Evolutionary conservation across 2,888 invertebrate genomes (phyloP).

Genomic region (Tetranychus piercei): DNA sequence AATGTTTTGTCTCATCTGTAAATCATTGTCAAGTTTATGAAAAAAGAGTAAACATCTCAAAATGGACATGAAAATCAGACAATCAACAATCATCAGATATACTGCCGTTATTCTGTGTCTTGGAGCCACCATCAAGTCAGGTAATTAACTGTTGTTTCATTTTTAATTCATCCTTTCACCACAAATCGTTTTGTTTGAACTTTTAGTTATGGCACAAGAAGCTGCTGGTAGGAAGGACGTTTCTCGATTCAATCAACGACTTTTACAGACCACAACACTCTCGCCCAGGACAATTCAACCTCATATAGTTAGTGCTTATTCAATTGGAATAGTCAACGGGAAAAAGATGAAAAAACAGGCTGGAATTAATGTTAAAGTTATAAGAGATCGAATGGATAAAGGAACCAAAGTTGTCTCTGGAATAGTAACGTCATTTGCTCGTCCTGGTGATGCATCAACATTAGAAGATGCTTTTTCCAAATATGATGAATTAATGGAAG

Average conservation of each 20-base stretch:
- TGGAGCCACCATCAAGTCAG: not conserved
- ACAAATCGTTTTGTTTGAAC: too few species aligned
- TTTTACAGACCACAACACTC: not conserved
- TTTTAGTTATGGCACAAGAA: too few species aligned
- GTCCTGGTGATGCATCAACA: not conserved
- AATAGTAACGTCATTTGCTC: not conserved
- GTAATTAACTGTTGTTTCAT: not conserved
- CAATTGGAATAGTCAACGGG: not conserved
- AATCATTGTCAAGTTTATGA: not conserved
- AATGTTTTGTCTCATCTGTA: not conserved
- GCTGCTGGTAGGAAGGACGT: too few species aligned
- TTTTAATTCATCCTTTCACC: not conserved
- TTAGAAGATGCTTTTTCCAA: not conserved
- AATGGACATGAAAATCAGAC: not conserved
- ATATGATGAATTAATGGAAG: not conserved
- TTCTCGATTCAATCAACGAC: too few species aligned
- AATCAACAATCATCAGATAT: not conserved
- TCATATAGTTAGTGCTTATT: not conserved
- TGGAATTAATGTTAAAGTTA: not conserved
- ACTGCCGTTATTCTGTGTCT: not conserved
- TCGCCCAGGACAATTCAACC: not conserved
- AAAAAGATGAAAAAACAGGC: not conserved
- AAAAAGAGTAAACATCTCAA: not conserved
- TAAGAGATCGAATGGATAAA: not conserved
- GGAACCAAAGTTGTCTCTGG: not conserved